Base-by-base conservation (phyloP, 2,797 vertebrate genomes). In the Discoglossus pictus region DNA sequence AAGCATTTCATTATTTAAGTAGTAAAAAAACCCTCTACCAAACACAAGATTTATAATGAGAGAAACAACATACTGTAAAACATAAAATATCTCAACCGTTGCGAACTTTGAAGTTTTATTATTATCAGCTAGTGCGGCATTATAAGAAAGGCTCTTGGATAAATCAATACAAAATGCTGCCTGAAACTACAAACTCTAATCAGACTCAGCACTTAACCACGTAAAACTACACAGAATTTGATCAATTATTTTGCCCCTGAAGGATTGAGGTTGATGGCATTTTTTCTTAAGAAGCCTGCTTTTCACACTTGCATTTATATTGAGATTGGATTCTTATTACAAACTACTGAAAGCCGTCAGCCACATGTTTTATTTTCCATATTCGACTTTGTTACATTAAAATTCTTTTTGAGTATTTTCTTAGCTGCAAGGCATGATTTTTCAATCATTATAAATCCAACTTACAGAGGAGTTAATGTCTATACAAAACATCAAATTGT, bases 271-370 rank as follows among this genome's bases (percentile, higher is more conserved):
- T 53, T 53, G 18, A 9, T 12, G 10, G 4, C 6, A 10, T 13
- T 31, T 31, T 31, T 31, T 31, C 4, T 31, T 8, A 31, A 4
- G 4, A 31, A 31, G 8, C 27, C 27, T 8, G 8, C 4, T 31
- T 4, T 4, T 31, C 31, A 4, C 16, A 4, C 39, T 11, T 43
- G 27, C 21, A 59, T 59, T 59, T 31, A 12, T 6, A 44, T 59
- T 15, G n/a, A 59, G 24, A 59, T 59, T 31, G 23, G 8, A 44
- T 43, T 27, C 27, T 59, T 59, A 59, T 44, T 44, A 31, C 24
- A 59, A 15, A 13, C 21, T 39, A 44, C 15, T 43, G 39, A 44
- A 12, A 23, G n/a, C 17, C 15, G 9, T 43, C 24, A 7, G 12
- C 55, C 23, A 17, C 24, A 31, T 10, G 10, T 31, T 10, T 44